Evolutionary conservation across 1,140 invertebrate genomes (phyloP).

Genomic region (Zophobas atratus): DNA sequence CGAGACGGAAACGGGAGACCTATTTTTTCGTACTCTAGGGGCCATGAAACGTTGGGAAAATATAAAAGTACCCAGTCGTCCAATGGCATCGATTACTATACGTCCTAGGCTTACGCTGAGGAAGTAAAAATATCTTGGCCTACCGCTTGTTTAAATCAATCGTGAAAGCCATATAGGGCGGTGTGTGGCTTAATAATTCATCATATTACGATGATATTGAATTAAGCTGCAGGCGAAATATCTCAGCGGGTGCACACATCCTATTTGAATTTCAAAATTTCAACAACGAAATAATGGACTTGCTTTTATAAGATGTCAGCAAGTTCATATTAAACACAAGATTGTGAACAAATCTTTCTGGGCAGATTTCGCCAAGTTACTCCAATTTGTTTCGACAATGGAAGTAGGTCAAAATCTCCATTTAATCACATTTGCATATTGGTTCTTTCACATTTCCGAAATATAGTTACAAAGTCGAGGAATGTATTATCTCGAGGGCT

Average conservation of each 20-base stretch:
- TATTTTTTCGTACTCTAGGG: too few species aligned
- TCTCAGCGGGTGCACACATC: neutral
- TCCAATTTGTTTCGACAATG: neutral
- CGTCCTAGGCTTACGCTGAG: too few species aligned
- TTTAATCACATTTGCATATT: slow-evolving; percentile 40
- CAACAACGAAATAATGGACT: neutral
- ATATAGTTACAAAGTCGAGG: neutral
- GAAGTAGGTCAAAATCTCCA: slow-evolving; percentile 35
- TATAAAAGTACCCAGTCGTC: too few species aligned
- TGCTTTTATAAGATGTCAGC: slow-evolving; percentile 10
- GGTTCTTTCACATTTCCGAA: slow-evolving; percentile 9
- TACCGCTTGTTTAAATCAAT: neutral
- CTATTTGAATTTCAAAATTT: slow-evolving; percentile 15
- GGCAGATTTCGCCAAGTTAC: neutral
- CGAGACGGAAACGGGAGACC: too few species aligned
- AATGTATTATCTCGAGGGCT: neutral
- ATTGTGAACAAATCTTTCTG: neutral
- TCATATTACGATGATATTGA: neutral
- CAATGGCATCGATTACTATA: too few species aligned
- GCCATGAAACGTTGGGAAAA: too few species aligned
- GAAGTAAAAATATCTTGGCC: too few species aligned
- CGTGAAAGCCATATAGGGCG: neutral
- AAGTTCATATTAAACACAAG: neutral
- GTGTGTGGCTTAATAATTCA: slow-evolving; percentile 2
- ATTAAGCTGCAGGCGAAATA: neutral